These are phyloP conservation scores for Heteronetta atricapilla DNA, from an alignment of 2,113 vertebrate genomes.

Conservation along the genomic window DNA sequence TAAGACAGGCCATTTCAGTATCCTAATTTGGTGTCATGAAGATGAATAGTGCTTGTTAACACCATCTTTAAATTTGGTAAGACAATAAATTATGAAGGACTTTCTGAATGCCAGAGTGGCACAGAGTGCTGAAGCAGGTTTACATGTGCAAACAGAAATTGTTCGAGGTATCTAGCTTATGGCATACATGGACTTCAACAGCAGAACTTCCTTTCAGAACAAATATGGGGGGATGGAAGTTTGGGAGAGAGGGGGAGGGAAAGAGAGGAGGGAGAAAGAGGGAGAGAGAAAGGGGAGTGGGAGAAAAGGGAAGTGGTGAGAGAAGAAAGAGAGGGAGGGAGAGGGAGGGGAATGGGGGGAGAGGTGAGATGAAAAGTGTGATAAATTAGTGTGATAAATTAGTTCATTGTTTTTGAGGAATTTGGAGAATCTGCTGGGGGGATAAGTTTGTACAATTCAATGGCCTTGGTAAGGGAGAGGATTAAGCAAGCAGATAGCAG, in stretches of 20 bases:
- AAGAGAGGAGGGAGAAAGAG: not conserved
- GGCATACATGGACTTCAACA: not conserved
- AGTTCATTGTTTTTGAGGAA: too few species aligned
- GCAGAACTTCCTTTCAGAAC: rapidly evolving
- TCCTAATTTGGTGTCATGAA: not conserved
- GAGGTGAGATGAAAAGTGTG: too few species aligned
- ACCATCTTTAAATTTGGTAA: not conserved
- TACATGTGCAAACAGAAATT: not conserved
- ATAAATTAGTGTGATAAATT: too few species aligned
- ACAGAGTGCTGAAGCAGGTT: not conserved
- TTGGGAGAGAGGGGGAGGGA: not conserved
- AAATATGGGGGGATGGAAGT: too few species aligned
- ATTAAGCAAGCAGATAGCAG: too few species aligned
- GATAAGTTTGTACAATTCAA: too few species aligned
- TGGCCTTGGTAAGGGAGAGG: too few species aligned
- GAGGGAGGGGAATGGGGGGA: too few species aligned
- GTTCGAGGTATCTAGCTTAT: not conserved
- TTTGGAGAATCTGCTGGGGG: too few species aligned
- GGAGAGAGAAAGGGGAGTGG: too few species aligned
- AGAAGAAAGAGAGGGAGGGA: too few species aligned
- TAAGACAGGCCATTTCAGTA: not conserved
- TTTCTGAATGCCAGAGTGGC: not conserved
- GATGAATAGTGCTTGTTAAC: not conserved
- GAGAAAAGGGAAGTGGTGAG: too few species aligned
- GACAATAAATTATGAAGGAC: not conserved